phyloP scores from a whole-genome alignment of 1,140 invertebrate species.

The Aphis gossypii region DNA sequence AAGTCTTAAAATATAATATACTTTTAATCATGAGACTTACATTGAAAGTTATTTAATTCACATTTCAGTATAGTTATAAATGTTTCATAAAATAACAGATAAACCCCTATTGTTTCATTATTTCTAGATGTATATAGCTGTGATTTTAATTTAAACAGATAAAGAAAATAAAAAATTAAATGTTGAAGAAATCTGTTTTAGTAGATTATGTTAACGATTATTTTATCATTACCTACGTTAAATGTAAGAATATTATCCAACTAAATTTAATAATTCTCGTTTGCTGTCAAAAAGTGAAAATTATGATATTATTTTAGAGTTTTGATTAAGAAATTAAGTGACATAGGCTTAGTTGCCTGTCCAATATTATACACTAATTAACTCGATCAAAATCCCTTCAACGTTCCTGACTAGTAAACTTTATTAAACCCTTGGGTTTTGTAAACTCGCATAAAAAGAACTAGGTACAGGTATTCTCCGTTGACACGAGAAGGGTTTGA shows the following conservation, averaged over 20 bases:
- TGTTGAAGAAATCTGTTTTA: not conserved
- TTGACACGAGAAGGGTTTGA: conserved; percentile 21
- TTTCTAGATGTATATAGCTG: not conserved
- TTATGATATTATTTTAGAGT: conserved; percentile 31
- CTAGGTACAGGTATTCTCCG: not conserved
- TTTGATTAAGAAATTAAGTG: conserved; percentile 43
- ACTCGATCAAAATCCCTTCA: conserved; percentile 42
- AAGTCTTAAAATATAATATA: not conserved
- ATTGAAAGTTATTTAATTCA: not conserved
- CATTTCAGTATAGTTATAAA: not conserved
- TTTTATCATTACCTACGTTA: not conserved
- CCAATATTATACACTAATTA: conserved; percentile 40
- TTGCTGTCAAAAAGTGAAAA: conserved; percentile 26
- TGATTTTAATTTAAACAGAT: not conserved
- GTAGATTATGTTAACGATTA: not conserved
- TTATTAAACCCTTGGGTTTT: conserved; percentile 42
- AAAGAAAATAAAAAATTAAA: not conserved
- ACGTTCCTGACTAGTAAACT: not conserved
- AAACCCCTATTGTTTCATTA: not conserved
- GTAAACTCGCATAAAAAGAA: not conserved
- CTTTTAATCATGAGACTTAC: too few species aligned
- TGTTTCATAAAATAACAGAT: not conserved
- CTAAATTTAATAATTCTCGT: conserved; percentile 28
- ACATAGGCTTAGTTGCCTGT: conserved; percentile 37
- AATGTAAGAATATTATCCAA: not conserved